A percentile compares a stretch with the other conserved stretches of the same genome.
Conservation (phyloP, 2,888 invertebrate species). For the Drosophila koepferae region DNA sequence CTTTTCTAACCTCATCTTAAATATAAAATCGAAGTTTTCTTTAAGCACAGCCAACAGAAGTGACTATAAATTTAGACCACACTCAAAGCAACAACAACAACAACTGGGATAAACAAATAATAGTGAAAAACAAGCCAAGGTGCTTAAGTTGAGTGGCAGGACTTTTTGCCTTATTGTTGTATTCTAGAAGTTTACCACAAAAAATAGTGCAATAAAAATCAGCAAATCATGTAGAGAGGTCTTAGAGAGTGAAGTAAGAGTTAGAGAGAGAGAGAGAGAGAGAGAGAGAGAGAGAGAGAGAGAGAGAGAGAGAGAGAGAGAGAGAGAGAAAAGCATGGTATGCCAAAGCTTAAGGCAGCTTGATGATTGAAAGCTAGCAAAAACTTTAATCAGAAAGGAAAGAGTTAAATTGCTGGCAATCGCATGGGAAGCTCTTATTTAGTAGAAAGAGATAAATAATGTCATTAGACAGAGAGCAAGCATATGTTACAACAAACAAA, state of each 20-base stretch:
- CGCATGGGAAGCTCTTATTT: not conserved
- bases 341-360: not conserved
- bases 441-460: not conserved
- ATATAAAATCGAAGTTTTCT: conserved; percentile 22
- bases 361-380: not conserved
- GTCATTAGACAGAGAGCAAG: not conserved
- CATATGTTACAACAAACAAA: not conserved
- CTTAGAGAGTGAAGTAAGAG: not conserved
- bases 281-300: not conserved
- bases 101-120: conserved; percentile 12
- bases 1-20: not conserved
- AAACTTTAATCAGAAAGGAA: not conserved
- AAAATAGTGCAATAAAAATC: not conserved
- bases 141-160: not conserved
- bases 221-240: conserved; percentile 1
- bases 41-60: conserved; percentile 16
- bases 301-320: not conserved
- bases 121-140: conserved; percentile 9
- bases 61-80: conserved; percentile 27
- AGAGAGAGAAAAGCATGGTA: too few species aligned
- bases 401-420: not conserved
- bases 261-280: not conserved
- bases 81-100: conserved; percentile 9
- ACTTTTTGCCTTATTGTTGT: not conserved
- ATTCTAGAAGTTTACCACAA: not conserved